Conservation (phyloP, 1,140 invertebrate species). For the Aphis gossypii region DNA sequence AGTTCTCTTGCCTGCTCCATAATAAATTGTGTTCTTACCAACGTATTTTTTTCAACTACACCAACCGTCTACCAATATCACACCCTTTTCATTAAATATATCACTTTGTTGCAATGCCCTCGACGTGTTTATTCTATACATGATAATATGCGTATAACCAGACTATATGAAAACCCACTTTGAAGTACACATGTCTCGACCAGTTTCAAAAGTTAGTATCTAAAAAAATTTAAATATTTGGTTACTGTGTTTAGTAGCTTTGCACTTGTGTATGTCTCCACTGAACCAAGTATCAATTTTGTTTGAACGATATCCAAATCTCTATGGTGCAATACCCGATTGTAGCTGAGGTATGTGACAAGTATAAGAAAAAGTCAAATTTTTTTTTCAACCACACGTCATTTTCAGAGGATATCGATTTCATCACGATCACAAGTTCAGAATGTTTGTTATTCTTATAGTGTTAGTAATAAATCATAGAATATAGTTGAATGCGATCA, state of each 20-base stretch:
- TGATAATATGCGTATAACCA: background rate
- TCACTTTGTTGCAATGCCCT: background rate
- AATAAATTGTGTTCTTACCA: background rate
- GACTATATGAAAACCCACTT: background rate
- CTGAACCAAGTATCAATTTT: background rate
- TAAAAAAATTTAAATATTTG: background rate
- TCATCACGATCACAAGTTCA: background rate
- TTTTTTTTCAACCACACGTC: background rate
- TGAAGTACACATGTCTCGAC: background rate
- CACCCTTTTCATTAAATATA: slow-evolving; percentile 1
- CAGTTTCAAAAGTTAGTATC: background rate
- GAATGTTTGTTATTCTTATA: background rate
- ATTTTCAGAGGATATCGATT: background rate
- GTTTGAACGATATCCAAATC: background rate
- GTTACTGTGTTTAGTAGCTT: background rate
- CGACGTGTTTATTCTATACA: background rate
- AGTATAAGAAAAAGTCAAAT: background rate
- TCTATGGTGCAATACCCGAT: background rate
- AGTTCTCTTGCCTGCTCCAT: background rate
- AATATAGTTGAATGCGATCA: background rate
- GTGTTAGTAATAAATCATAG: background rate
- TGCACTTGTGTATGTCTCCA: background rate
- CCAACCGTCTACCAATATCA: background rate
- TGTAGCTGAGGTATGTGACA: background rate
- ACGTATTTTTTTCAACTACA: background rate